Conservation (phyloP, 2,888 invertebrate species). For the Clistopyga incitator region DNA sequence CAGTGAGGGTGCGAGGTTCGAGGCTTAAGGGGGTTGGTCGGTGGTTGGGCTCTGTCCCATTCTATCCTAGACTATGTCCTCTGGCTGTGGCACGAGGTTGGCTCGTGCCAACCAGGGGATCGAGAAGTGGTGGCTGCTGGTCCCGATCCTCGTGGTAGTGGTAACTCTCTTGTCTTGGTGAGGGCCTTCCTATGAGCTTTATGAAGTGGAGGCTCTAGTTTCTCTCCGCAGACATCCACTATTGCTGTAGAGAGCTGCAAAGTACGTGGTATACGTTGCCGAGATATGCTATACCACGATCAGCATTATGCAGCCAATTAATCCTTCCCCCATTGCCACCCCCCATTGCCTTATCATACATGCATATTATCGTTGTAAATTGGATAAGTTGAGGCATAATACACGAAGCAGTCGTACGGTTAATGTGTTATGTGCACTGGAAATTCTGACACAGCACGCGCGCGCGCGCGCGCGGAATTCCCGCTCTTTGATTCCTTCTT, state of each 20-base stretch:
- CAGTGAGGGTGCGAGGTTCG: conserved; percentile 21
- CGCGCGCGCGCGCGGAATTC: no score
- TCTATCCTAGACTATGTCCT: conserved; percentile 37
- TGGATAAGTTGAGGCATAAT: conserved; percentile 57
- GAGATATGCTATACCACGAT: conserved; percentile 59
- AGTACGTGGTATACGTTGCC: conserved; percentile 19
- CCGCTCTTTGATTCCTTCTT: not conserved
- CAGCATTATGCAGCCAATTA: conserved; percentile 64
- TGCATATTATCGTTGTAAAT: conserved; percentile 60
- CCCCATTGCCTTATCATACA: conserved; percentile 30
- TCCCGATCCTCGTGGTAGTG: conserved; percentile 27
- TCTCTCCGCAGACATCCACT: conserved; percentile 23
- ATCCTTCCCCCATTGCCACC: conserved; percentile 44
- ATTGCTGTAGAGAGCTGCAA: not conserved
- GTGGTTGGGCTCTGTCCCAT: conserved; percentile 42
- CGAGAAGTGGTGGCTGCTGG: conserved; percentile 48
- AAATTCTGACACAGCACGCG: not conserved
- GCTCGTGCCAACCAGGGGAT: conserved; percentile 47
- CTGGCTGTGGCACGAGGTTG: conserved; percentile 51
- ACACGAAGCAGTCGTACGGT: conserved; percentile 17
- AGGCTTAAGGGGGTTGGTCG: conserved; percentile 49
- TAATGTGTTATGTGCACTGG: not conserved
- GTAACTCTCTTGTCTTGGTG: conserved; percentile 56
- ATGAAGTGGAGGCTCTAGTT: conserved; percentile 52
- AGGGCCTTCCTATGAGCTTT: conserved; percentile 58